A percentile compares a stretch with the other conserved stretches of the same genome.
Conservation (phyloP, 1,140 invertebrate genomes). For the Drosophila sturtevanti region DNA sequence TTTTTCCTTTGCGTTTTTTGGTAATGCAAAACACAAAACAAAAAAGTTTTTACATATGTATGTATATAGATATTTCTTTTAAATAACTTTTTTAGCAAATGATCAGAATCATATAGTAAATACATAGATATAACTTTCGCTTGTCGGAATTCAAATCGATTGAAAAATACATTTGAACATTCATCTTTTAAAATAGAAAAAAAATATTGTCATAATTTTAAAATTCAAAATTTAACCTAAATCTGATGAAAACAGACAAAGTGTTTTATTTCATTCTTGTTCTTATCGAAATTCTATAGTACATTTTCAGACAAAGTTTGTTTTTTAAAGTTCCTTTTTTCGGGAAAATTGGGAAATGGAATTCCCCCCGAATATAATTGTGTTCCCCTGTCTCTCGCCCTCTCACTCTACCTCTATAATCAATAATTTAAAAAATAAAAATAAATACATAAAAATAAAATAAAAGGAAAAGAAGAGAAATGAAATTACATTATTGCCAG, state of each 20-base stretch:
- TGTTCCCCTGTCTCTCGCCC: slow-evolving; percentile 24
- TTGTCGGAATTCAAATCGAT: slow-evolving; percentile 9
- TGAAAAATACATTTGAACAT: slow-evolving; percentile 19
- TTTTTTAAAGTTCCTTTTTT: no score
- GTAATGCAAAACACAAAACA: slow-evolving; percentile 29
- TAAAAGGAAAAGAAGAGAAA: slow-evolving; percentile 12
- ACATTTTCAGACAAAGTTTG: no score
- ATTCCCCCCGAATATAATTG: no score
- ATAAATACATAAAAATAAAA: slow-evolving; percentile 22
- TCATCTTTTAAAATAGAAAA: neutral
- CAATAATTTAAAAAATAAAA: slow-evolving; percentile 62
- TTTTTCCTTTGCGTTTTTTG: no score
- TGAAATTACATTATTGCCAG: slow-evolving; percentile 29
- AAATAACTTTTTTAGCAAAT: neutral
- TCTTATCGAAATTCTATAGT: no score
- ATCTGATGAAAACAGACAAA: no score
- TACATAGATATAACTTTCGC: slow-evolving; percentile 32
- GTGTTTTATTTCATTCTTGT: no score
- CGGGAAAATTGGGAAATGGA: no score
- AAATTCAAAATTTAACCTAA: no score
- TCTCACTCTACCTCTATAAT: slow-evolving; percentile 36
- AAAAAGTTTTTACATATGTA: neutral
- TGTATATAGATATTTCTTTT: neutral
- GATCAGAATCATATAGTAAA: slow-evolving; percentile 35
- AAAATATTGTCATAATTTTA: neutral